phyloP scores from a whole-genome alignment of 2,797 vertebrate species.

The Phylloscopus collybita region DNA sequence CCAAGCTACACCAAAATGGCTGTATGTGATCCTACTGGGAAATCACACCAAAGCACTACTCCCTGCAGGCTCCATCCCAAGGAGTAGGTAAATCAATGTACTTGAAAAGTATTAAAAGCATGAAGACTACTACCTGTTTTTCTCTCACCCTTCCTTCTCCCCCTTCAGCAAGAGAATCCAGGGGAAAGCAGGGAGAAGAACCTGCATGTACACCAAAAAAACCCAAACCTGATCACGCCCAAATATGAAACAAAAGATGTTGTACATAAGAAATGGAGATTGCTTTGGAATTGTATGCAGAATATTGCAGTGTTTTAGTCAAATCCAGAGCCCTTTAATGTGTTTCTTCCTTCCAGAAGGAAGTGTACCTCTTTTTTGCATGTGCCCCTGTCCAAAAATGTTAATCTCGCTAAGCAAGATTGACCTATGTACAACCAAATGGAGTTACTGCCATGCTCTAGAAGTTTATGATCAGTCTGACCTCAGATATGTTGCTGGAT shows the following conservation, averaged over 20 bases:
- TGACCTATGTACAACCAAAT: not conserved
- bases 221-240: not conserved
- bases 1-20: not conserved
- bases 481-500: not conserved
- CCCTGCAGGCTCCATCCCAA: not conserved
- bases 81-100: not conserved
- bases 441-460: not conserved
- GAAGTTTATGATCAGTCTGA: not conserved
- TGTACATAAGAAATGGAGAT: not conserved
- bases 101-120: not conserved
- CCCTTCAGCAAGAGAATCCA: not conserved
- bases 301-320: not conserved
- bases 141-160: not conserved
- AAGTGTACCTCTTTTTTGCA: not conserved
- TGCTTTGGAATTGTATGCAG: not conserved
- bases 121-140: not conserved
- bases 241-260: not conserved
- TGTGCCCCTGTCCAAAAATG: not conserved
- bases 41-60: not conserved
- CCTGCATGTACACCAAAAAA: too few relatives aligned
- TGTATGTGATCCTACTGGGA: not conserved
- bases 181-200: not conserved
- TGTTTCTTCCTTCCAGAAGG: not conserved
- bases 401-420: not conserved
- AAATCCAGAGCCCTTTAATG: not conserved